Evolutionary conservation across 2,888 invertebrate species (phyloP), one percentile per base, ranked within the genome.

Genomic region (Endomychus coccineus): DNA sequence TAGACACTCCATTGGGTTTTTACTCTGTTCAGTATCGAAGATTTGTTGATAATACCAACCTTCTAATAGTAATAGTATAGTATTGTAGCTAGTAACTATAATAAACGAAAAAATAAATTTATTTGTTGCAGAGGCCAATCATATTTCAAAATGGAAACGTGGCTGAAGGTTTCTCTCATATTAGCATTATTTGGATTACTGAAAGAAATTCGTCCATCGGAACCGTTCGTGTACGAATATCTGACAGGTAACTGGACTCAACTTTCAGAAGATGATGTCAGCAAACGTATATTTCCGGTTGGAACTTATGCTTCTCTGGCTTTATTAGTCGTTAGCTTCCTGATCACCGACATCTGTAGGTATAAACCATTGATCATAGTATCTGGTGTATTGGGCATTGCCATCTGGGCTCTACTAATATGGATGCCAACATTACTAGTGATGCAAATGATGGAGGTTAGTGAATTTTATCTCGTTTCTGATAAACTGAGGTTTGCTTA

Each of bases 191-290:
- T 87, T 57, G 89, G 89, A 2, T 79, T 86, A 51, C 67, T 90
- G 34, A 80, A 89, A 44, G 89, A 90, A 62, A 76, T 89, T 40
- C 71, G 89, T n/a, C 90, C 89, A 0, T 86, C 86, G 0, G 89
- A 90, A 55, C 85, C 89, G 0, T 90, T 82, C 58, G 77, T 89
- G 2, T 81, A 83, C 0, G 82, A 87, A 56, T 89, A 82, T 59
- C 64, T 90, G 17, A 71, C 77, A 6, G 83, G 84, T 2, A 25
- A 24, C 17, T 85, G 82, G 77, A 76, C 83, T 52, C 83, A 89
- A 61, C 68, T 88, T 16, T 86, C 86, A 1, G 66, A 71, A 16
- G 72, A 74, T 7, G 73, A 84, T 63, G 74, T 89, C 2, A 81
- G 77, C 52, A 77, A 83, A 54, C 76, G 87, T 44, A 79, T 94